These are phyloP conservation scores for Lamellibrachia luymesi DNA, from an alignment of 1,140 invertebrate genomes.

Conservation along the genomic window DNA sequence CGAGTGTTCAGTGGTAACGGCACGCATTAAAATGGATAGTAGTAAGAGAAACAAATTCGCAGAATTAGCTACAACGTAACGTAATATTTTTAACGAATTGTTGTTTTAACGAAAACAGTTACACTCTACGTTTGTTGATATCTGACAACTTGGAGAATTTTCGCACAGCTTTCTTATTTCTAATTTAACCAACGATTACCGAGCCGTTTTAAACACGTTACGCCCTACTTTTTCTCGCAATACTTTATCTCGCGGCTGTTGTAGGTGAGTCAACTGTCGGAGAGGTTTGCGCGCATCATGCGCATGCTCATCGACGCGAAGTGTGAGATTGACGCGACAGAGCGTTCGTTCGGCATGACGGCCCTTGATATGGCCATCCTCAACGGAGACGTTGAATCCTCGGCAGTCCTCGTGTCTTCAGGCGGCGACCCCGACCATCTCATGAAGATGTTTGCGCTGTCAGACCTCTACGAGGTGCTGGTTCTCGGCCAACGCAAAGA, in stretches of 20 bases:
- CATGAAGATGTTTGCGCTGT: constrained; percentile 27
- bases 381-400: constrained; percentile 25
- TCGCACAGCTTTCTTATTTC: too few relatives aligned
- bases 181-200: background rate
- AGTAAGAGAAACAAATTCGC: too few relatives aligned
- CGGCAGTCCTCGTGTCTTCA: constrained; percentile 11
- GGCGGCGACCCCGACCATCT: constrained; percentile 27
- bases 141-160: too few relatives aligned
- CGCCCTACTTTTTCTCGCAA: background rate
- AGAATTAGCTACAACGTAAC: too few relatives aligned
- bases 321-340: constrained; percentile 19
- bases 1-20: too few relatives aligned
- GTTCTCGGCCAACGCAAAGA: constrained; percentile 12
- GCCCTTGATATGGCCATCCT: constrained; percentile 31
- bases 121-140: too few relatives aligned
- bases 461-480: constrained; percentile 26
- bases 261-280: constrained; percentile 14
- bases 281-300: constrained; percentile 23
- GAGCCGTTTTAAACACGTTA: background rate
- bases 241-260: background rate
- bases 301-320: constrained; percentile 21
- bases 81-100: too few relatives aligned
- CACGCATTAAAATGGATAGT: too few relatives aligned
- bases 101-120: too few relatives aligned
- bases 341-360: constrained; percentile 30